Percentiles rank a stretch among this genome's conserved stretches.
Conservation (phyloP, 2,888 invertebrate genomes). For the Thera obeliscata region DNA sequence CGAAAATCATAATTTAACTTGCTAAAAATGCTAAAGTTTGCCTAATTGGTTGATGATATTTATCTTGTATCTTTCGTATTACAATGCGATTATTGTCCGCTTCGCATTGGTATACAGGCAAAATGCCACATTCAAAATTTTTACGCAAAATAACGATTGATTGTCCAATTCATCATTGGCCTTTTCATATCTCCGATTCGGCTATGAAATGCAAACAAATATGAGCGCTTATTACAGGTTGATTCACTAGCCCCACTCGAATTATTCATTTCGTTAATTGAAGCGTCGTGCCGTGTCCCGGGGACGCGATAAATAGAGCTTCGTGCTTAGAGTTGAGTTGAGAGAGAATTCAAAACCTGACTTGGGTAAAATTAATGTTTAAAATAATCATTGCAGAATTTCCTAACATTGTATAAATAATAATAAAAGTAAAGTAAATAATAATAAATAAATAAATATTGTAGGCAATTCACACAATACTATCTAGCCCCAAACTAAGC, state of each 20-base stretch:
- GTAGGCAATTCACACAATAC: too few relatives aligned
- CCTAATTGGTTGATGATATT: too few relatives aligned
- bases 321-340: conserved; percentile 8
- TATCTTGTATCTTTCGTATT: too few relatives aligned
- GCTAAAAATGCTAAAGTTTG: too few relatives aligned
- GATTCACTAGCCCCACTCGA: conserved; percentile 33
- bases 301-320: conserved; percentile 35
- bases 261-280: conserved; percentile 80
- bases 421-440: too few relatives aligned
- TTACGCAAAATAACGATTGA: neutral
- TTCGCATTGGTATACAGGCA: neutral
- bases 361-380: neutral
- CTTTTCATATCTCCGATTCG: neutral
- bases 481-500: too few relatives aligned
- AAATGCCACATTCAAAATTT: neutral
- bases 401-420: too few relatives aligned
- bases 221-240: conserved; percentile 18
- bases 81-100: too few relatives aligned
- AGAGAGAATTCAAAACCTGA: neutral
- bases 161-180: neutral
- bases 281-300: conserved; percentile 64
- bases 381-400: too few relatives aligned
- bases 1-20: too few relatives aligned
- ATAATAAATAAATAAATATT: too few relatives aligned
- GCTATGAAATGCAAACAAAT: conserved; percentile 11